Conservation (phyloP, 2,888 invertebrate species). For the Acanthosoma haemorrhoidale region DNA sequence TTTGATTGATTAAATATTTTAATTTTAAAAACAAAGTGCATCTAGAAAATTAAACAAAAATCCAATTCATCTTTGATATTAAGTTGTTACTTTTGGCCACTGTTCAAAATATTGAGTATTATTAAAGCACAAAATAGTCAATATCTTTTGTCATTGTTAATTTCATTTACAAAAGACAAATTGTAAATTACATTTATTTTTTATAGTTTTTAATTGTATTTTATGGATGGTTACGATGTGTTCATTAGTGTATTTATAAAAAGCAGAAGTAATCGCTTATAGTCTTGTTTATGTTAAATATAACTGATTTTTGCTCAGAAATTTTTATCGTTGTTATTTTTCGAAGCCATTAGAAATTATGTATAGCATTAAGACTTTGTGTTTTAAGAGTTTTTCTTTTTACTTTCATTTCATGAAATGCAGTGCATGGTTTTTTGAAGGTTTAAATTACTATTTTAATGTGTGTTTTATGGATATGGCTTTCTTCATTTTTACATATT, state of each 20-base stretch:
- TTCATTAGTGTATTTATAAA: constrained; percentile 17
- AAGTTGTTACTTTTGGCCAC: not conserved
- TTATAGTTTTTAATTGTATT: constrained; percentile 5
- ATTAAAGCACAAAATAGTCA: not conserved
- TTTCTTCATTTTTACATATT: too few species aligned
- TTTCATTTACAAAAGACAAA: constrained; percentile 18
- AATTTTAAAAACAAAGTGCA: too few species aligned
- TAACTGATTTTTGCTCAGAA: constrained; percentile 24
- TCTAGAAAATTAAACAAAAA: too few species aligned
- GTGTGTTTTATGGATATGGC: too few species aligned
- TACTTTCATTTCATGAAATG: not conserved
- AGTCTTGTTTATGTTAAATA: not conserved
- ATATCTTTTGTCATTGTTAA: not conserved
- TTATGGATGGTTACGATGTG: constrained; percentile 15
- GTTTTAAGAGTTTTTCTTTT: not conserved
- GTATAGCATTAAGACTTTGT: not conserved
- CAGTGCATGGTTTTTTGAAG: not conserved
- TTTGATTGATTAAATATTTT: too few species aligned
- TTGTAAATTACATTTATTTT: not conserved
- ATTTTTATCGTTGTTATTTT: not conserved
- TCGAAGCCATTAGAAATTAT: not conserved
- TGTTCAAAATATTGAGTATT: not conserved
- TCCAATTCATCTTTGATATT: constrained; percentile 6
- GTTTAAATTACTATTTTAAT: too few species aligned
- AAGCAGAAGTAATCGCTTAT: not conserved